A percentile compares a stretch with the other conserved stretches of the same genome.
Conservation (phyloP, 2,888 invertebrate species). For the Ormia ochracea region DNA sequence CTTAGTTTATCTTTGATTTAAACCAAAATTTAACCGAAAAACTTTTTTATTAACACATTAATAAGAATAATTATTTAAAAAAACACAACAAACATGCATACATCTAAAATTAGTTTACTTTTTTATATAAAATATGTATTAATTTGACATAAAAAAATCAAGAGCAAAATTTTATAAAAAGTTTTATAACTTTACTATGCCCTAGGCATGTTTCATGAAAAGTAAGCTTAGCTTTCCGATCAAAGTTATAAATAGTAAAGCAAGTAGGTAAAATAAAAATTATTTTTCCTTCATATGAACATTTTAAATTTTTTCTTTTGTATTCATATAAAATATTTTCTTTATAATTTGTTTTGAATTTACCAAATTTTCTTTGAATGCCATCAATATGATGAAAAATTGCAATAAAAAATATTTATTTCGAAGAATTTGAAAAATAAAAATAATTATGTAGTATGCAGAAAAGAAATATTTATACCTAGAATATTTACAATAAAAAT, state of each 20-base stretch:
- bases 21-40: constrained; percentile 14
- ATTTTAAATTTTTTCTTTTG: not conserved
- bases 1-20: constrained; percentile 39
- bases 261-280: not conserved
- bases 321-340: constrained; percentile 1
- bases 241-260: constrained; percentile 2
- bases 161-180: not conserved
- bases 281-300: not conserved
- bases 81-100: constrained; percentile 36
- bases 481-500: not conserved
- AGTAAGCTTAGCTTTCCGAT: constrained; percentile 50
- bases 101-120: not conserved
- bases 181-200: not conserved
- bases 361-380: constrained; percentile 32
- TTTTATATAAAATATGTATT: not conserved
- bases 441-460: not conserved
- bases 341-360: not conserved
- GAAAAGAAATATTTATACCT: not conserved
- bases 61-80: not conserved
- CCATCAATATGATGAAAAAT: constrained; percentile 55
- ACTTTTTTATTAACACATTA: constrained; percentile 1
- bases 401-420: constrained; percentile 9
- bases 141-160: not conserved
- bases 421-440: not conserved
- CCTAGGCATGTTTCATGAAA: constrained; percentile 29